phyloP scores from a whole-genome alignment of 2,113 vertebrate genomes.

The Cyphomyrus discorhynchus region DNA sequence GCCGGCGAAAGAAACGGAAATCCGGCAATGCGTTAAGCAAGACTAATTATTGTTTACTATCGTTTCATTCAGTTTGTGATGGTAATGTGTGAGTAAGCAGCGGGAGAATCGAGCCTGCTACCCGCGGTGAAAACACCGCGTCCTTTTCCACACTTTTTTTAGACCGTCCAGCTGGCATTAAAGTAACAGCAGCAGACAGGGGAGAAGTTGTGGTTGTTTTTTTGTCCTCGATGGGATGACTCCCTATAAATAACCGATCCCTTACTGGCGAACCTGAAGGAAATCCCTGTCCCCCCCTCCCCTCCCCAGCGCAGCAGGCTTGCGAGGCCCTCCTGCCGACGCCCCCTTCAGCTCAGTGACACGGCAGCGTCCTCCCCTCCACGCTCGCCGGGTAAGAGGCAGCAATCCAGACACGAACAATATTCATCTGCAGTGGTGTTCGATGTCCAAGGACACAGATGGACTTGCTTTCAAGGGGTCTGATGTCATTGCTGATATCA shows the following conservation, averaged over 20 bases:
- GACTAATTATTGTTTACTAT: not conserved
- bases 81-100: not conserved
- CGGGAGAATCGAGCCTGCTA: not conserved
- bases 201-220: not conserved
- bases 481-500: slow-evolving; percentile 1
- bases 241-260: not conserved
- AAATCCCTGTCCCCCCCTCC: not conserved
- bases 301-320: not conserved
- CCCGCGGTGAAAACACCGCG: not conserved
- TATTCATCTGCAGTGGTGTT: slow-evolving; percentile 6
- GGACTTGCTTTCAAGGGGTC: not conserved
- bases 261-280: not conserved
- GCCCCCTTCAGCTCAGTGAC: not conserved
- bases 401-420: not conserved
- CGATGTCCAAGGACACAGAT: slow-evolving; percentile 6
- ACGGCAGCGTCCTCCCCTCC: not conserved
- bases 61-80: not conserved
- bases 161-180: not conserved
- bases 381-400: not conserved
- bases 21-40: not conserved
- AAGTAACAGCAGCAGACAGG: not conserved
- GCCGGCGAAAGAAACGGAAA: not conserved
- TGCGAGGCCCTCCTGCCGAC: not conserved
- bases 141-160: not conserved
- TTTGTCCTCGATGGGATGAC: not conserved